Evolutionary conservation across 2,797 vertebrate species (phyloP), one percentile per base, ranked within the genome.

Genomic region (Pristis pectinata): DNA sequence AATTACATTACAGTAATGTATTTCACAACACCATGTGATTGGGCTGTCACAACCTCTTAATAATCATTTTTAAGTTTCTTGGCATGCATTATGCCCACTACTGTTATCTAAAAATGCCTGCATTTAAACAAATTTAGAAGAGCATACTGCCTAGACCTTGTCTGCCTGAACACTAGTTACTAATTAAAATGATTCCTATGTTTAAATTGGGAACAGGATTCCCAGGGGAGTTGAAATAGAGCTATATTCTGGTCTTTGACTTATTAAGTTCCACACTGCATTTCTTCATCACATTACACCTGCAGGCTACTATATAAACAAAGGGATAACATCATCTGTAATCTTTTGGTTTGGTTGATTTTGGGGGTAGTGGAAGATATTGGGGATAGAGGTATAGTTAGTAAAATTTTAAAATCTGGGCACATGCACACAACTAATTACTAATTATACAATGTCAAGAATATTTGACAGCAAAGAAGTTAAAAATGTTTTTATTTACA

Each of bases 81-180:
- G 98, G 97, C 97, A 97, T 97, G 96, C 96, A 96, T 96, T 95
- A 95, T 95, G 96, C 96, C 96, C 97, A 96, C 97, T 98, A 96
- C 98, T 97, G 97, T 98, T 98, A 98, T 98, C 97, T 98, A 97
- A 95, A 98, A 98, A 98, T 97, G 97, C 98, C 98, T 97, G 97
- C 96, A 96, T 97, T 97, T 98, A 97, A 97, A 97, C 97, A 96
- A 96, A 95, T 96, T 97, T 97, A 98, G 98, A 98, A 97, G 96
- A 96, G 96, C 96, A 96, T 97, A 97, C 97, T 96, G 96, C 96
- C 98, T 99, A 98, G 98, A 99, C 95, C 91, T 93, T 94, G 97
- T 98, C 98, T 97, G 97, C 97, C 96, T 96, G 96, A 97, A 96
- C 97, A 97, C 97, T 97, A 96, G 96, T 97, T 97, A 97, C 97